phyloP scores from a whole-genome alignment of 2,797 vertebrate genomes.

The Enteromius anoplus region DNA sequence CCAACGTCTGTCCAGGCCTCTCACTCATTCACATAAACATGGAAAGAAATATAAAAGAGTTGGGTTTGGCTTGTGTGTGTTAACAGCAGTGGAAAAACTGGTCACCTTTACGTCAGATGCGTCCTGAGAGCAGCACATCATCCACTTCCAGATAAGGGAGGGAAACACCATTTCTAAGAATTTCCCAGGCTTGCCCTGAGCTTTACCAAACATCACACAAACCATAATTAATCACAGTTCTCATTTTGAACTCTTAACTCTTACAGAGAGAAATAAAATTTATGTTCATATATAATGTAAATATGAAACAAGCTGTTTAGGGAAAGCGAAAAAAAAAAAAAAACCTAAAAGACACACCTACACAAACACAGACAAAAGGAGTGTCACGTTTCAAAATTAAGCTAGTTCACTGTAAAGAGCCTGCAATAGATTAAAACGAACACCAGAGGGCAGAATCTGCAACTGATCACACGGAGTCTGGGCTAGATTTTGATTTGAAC shows the following conservation, averaged over 20 bases:
- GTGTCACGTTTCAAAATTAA: not conserved
- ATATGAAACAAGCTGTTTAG: not conserved
- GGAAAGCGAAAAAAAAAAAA: not conserved
- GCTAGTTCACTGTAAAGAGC: too few species aligned
- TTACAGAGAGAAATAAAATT: not conserved
- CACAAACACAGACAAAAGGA: not conserved
- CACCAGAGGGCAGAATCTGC: not conserved
- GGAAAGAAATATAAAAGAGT: not conserved
- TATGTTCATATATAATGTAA: not conserved
- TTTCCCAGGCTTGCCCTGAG: not conserved
- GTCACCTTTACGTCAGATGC: not conserved
- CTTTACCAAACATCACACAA: not conserved
- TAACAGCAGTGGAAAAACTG: conserved; percentile 15
- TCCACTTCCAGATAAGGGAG: not conserved
- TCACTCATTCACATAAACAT: not conserved
- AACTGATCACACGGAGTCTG: not conserved
- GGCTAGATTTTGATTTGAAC: too few species aligned
- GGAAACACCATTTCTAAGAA: conserved; percentile 1
- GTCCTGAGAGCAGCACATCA: not conserved
- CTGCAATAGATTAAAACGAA: not conserved
- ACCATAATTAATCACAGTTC: not conserved
- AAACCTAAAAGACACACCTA: not conserved
- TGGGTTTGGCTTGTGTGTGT: not conserved
- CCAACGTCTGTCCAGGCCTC: not conserved
- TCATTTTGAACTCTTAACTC: not conserved